These are phyloP conservation scores for Chrosomus eos DNA, from an alignment of 2,797 vertebrate genomes.

Conservation along the genomic window DNA sequence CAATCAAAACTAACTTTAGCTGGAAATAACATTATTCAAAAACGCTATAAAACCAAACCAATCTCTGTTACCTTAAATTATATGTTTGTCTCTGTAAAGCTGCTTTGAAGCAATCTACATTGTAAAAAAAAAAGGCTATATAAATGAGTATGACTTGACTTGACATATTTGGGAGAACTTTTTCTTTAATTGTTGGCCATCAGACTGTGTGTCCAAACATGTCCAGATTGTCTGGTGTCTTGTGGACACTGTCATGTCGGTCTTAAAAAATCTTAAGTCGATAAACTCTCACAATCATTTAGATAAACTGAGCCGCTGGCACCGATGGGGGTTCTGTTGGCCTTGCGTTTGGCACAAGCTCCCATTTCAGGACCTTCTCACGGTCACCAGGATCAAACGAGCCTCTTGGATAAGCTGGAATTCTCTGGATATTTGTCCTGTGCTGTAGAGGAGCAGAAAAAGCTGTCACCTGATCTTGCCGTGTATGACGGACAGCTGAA, in stretches of 20 bases:
- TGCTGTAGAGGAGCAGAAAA: slow-evolving; percentile 51
- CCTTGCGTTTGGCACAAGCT: slow-evolving; percentile 10
- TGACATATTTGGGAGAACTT: background rate
- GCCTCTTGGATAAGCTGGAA: slow-evolving; percentile 14
- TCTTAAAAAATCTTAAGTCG: slow-evolving; percentile 44
- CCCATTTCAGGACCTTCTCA: slow-evolving; percentile 42
- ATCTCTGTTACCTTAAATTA: no score
- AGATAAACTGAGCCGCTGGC: slow-evolving; percentile 37
- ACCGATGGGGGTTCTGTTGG: slow-evolving; percentile 4
- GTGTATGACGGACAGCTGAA: slow-evolving; percentile 60
- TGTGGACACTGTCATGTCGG: slow-evolving; percentile 11
- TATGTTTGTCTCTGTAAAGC: no score
- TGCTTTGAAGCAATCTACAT: no score
- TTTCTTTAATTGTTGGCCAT: background rate
- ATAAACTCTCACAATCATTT: slow-evolving; percentile 29
- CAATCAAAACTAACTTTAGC: no score
- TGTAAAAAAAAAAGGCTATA: no score
- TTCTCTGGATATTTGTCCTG: slow-evolving; percentile 20
- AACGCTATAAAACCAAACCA: no score
- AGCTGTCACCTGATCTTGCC: slow-evolving; percentile 64
- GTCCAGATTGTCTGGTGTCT: slow-evolving; percentile 34
- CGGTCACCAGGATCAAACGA: slow-evolving; percentile 24
- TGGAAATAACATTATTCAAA: no score
- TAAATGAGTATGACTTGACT: no score
- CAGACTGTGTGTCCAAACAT: slow-evolving; percentile 5